Conservation (phyloP, 2,113 vertebrate species). For the Mustelus asterias region DNA sequence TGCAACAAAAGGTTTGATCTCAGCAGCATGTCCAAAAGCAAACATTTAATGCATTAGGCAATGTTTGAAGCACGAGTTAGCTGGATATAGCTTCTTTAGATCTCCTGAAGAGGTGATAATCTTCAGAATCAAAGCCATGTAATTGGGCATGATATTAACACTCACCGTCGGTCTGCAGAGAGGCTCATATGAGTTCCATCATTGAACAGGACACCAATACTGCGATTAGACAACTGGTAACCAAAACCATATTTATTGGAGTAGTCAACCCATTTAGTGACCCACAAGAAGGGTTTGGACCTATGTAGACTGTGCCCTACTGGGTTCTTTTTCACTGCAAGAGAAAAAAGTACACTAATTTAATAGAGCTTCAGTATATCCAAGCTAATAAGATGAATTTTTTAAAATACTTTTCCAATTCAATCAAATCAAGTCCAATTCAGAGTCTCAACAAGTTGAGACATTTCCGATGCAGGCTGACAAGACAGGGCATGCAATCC, state of each 20-base stretch:
- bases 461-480: too few species aligned
- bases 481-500: too few species aligned
- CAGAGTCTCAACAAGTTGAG: too few species aligned
- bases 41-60: not conserved
- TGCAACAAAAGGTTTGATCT: not conserved
- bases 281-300: conserved; percentile 85
- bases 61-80: not conserved
- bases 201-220: conserved; percentile 89
- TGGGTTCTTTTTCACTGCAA: conserved; percentile 74
- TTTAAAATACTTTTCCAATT: too few species aligned
- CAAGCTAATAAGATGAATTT: not conserved
- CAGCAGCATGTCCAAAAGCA: not conserved
- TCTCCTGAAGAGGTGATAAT: not conserved
- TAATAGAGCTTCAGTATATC: not conserved
- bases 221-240: conserved; percentile 91
- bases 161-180: conserved; percentile 79
- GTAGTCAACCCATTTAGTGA: conserved; percentile 98
- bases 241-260: conserved; percentile 97
- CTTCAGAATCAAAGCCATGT: not conserved
- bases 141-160: accelerated
- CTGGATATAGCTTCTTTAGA: not conserved
- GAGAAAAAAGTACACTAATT: not conserved
- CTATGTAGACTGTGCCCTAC: conserved; percentile 66
- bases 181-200: conserved; percentile 87
- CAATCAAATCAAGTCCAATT: too few species aligned